Evolutionary conservation across 2,113 vertebrate species (phyloP), one percentile per base, ranked within the genome.

Genomic region (Hyaena hyaena): DNA sequence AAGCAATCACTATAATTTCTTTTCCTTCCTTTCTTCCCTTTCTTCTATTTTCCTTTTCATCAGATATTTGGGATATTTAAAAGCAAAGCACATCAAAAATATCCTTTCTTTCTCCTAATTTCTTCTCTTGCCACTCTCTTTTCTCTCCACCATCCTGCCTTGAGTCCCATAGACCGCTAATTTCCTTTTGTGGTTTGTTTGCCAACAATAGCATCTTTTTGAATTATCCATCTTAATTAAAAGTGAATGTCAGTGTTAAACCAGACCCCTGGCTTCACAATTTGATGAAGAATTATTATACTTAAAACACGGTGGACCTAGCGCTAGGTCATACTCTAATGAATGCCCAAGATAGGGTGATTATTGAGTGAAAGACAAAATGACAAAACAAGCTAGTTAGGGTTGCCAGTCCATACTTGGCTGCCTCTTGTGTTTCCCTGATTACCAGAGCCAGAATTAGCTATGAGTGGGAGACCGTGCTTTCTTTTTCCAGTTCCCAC

Each of bases 391-490:
- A 93, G 45, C 19, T 79, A 31, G 33, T 66, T 76, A 71, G 92
- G 96, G 73, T 63, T 95, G 88, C 97, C 92, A 93, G 97, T 76
- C 96, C 79, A 50, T 85, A 83, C 88, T 96, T 97, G 97, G 96
- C 97, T 95, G 94, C 85, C 65, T 94, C 82, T 65, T 95, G 7
- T 82, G 84, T 96, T 95, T 82, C 94, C 85, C 96, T 96, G 97
- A 91, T 95, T 58, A 86, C 85, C 66, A 90, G 94, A 86, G 95
- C 95, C 97, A 96, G 85, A 98, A 97, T 96, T 98, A 97, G 97
- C 94, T 80, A 6, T 73, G 90, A 97, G 97, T 96, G 92, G 97
- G 97, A 96, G 95, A 92, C 85, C 3, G 33, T 33, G 21, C 86
- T 93, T 97, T 95, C 71, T 96, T 94, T 90, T 89, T 71, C 84